Evolutionary conservation across 1,140 invertebrate genomes (phyloP).

Genomic region (Lamellibrachia luymesi): DNA sequence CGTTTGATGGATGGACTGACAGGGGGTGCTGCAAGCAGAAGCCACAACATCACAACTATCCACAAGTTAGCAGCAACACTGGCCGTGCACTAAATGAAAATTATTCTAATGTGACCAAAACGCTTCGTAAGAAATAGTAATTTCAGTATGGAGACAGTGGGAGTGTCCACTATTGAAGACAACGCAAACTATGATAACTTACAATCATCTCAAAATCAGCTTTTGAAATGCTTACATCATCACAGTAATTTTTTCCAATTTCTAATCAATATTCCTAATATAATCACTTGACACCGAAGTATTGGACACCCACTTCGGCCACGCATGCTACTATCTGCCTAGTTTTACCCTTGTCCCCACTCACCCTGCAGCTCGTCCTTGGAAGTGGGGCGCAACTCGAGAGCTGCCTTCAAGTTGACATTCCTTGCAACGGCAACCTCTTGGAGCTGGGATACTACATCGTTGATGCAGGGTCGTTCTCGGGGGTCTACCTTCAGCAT

Average conservation of each 20-base stretch:
- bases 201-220: no score
- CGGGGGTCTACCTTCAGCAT: conserved; percentile 79
- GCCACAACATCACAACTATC: neutral
- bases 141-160: no score
- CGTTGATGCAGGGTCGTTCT: conserved; percentile 72
- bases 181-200: no score
- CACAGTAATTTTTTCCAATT: no score
- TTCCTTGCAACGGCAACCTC: conserved; percentile 78
- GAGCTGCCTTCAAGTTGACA: conserved; percentile 42
- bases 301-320: no score
- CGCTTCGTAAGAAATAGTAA: no score
- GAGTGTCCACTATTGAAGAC: no score
- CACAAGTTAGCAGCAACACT: neutral
- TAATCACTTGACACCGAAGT: no score
- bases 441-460: conserved; percentile 79
- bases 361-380: conserved; percentile 4
- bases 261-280: no score
- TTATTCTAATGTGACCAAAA: no score
- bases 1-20: neutral
- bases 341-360: neutral
- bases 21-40: neutral
- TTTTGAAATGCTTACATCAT: no score
- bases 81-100: neutral
- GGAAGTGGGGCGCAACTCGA: conserved; percentile 29
- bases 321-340: no score